Conservation (phyloP, 2,797 vertebrate genomes). For the Coilia nasus region DNA sequence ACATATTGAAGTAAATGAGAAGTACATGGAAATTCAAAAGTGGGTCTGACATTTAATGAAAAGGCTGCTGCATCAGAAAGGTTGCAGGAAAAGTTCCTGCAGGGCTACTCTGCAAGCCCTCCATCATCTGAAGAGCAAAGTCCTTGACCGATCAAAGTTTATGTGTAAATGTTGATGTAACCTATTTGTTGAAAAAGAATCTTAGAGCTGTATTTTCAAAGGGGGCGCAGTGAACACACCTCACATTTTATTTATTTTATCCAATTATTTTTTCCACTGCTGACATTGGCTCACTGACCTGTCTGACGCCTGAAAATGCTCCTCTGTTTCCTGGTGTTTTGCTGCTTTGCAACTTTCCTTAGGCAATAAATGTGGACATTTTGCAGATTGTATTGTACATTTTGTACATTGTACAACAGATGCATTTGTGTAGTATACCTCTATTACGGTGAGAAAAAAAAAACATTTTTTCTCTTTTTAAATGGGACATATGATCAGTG, state of each 20-base stretch:
- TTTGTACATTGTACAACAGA: background rate
- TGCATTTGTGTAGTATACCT: background rate
- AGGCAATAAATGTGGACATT: no score
- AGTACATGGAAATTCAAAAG: conserved; percentile 55
- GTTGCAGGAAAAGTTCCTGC: conserved; percentile 46
- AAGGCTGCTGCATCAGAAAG: conserved; percentile 37
- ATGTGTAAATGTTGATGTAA: background rate
- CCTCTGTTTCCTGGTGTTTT: background rate
- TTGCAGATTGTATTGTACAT: no score
- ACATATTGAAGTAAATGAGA: conserved; percentile 74
- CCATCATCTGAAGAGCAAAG: background rate
- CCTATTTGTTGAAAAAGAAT: background rate
- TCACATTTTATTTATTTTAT: background rate
- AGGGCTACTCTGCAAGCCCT: conserved; percentile 39
- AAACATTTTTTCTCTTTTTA: background rate
- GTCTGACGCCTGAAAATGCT: background rate
- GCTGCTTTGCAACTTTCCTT: no score
- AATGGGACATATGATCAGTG: background rate
- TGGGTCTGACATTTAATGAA: conserved; percentile 69
- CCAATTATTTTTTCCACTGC: background rate
- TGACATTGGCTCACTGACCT: background rate
- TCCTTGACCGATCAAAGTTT: conserved; percentile 21
- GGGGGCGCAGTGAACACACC: background rate
- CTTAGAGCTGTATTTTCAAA: background rate
- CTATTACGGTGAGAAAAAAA: background rate